These are phyloP conservation scores for Varanus salvator DNA, from an alignment of 2,113 vertebrate genomes.

Conservation along the genomic window DNA sequence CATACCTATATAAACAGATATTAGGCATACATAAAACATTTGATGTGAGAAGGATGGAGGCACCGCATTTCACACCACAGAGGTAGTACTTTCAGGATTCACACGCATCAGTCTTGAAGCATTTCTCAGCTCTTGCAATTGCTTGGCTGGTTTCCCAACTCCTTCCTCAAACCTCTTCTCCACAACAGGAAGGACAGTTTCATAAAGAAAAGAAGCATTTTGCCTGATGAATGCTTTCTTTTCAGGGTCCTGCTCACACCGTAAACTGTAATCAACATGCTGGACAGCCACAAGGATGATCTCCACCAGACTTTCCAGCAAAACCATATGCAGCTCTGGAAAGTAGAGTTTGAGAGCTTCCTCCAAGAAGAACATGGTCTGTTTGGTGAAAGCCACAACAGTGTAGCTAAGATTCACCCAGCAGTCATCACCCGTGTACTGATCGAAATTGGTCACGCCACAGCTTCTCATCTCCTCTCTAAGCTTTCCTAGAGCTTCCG, in stretches of 20 bases:
- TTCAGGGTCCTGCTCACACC: constrained; percentile 95
- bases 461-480: constrained; percentile 94
- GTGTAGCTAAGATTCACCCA: constrained; percentile 99
- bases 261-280: constrained; percentile 97
- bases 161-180: constrained; percentile 94
- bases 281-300: constrained; percentile 95
- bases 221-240: constrained; percentile 94
- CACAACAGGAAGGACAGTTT: constrained; percentile 95
- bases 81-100: constrained; percentile 95
- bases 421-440: constrained; percentile 95
- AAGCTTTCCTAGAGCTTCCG: constrained; percentile 91
- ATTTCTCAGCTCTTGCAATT: constrained; percentile 94
- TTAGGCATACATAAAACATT: constrained; percentile 8
- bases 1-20: background rate
- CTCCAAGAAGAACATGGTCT: constrained; percentile 97
- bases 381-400: constrained; percentile 96
- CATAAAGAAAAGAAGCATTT: constrained; percentile 94
- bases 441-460: constrained; percentile 88
- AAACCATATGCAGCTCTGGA: constrained; percentile 96
- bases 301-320: constrained; percentile 94
- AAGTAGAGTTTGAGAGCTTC: constrained; percentile 96
- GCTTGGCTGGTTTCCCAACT: constrained; percentile 95
- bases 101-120: constrained; percentile 86
- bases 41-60: background rate
- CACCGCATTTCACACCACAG: constrained; percentile 83